A percentile compares a stretch with the other conserved stretches of the same genome.
Evolutionary conservation across 2,888 invertebrate genomes (phyloP).

Genomic region (Chaitophorus viminalis): DNA sequence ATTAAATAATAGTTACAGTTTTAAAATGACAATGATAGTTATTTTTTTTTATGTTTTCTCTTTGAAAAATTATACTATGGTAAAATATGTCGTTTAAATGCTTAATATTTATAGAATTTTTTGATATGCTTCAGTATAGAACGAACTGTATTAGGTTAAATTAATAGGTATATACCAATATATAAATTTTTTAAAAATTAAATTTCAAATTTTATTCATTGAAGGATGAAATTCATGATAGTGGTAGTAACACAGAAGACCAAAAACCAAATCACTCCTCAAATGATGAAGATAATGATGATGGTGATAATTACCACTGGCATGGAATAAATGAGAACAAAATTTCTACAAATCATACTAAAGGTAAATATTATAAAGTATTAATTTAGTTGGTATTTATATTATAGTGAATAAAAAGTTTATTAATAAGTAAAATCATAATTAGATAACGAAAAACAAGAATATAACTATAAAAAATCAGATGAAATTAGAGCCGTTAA

Average conservation of each 20-base stretch:
- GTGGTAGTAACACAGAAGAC: constrained; percentile 16
- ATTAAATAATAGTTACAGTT: background rate
- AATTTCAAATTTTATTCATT: constrained; percentile 4
- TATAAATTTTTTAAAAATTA: background rate
- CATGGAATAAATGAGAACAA: constrained; percentile 23
- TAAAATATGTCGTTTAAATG: too few relatives aligned
- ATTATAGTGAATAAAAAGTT: constrained; percentile 43
- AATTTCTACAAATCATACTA: constrained; percentile 15
- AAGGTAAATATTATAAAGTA: constrained; percentile 11
- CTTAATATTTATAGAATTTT: too few relatives aligned
- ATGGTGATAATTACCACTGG: constrained; percentile 26
- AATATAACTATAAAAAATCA: constrained; percentile 56
- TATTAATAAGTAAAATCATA: constrained; percentile 45
- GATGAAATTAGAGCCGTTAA: constrained; percentile 51
- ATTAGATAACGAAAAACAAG: constrained; percentile 54
- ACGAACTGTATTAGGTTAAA: background rate
- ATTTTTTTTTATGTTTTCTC: background rate
- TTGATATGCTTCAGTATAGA: too few relatives aligned
- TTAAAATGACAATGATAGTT: background rate
- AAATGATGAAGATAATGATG: constrained; percentile 18
- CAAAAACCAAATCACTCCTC: constrained; percentile 36
- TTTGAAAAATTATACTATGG: background rate
- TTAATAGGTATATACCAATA: background rate
- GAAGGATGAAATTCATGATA: constrained; percentile 26
- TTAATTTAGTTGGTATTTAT: background rate